Base-by-base conservation (phyloP, 1,140 invertebrate genomes). In the Drosophila busckii region DNA sequence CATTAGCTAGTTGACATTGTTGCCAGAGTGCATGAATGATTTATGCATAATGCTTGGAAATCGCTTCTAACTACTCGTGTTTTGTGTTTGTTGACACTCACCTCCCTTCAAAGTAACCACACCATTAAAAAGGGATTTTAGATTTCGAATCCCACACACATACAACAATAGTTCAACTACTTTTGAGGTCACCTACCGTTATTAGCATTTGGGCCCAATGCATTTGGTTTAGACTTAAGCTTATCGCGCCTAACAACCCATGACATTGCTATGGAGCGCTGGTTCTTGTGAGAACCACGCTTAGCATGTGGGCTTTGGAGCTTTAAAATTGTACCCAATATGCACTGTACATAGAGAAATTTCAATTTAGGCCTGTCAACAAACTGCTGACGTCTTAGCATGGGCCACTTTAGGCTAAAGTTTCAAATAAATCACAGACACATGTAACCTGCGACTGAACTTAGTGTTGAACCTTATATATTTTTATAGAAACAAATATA, bases 161-260 rank as follows among this genome's bases (percentile, higher is more conserved):
- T 17, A 45, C 44, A 42, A 62, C 58, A 55, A 15, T 53, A 20
- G 26, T 68, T 35, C 2, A 5, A n/a, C 10, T 19, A 19, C 8
- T 48, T 68, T 71, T 52, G 35, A 59, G 67, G 73, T 50, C 62
- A 52, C 52, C 23, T 45, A 68, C 63, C 45, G 56, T 53, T 71
- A 78, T 78, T 78, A 80, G 71, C 71, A 78, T 78, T 46, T 78
- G 73, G 49, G 12, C 71, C 42, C 73, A 78, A 70, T 75, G 66
- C 70, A 75, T 76, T 65, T 60, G 19, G 46, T 71, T 71, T 71
- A 52, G 46, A 13, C 8, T 22, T 16, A 4, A 10, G 7, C 52
- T 80, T 64, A 68, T 65, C 68, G 32, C 25, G 38, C 16, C 26
- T 71, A 80, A 34, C 73, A 69, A 63, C 31, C 58, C 75, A 80